Conservation (phyloP, 2,797 vertebrate genomes). For the Neosilurus hyrtlii region DNA sequence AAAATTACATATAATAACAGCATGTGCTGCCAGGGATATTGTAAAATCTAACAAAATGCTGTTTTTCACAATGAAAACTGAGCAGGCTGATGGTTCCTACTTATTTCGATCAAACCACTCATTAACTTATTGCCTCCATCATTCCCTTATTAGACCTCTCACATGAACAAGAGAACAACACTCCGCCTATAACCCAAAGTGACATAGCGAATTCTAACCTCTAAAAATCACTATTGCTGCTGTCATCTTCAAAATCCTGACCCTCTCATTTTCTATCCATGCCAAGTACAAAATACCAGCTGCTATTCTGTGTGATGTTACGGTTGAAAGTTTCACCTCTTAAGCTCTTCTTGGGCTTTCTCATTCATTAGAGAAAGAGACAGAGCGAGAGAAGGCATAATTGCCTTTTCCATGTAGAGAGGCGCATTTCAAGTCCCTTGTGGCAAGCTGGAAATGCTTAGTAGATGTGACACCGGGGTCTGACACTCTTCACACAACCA, state of each 20-base stretch:
- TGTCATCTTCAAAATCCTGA: constrained; percentile 26
- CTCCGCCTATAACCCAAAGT: not conserved
- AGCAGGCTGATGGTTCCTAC: not conserved
- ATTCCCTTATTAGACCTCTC: not conserved
- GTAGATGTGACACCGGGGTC: constrained; percentile 7
- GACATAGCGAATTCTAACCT: constrained; percentile 8
- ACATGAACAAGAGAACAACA: not conserved
- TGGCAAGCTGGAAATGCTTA: constrained; percentile 14
- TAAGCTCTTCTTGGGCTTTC: constrained; percentile 31
- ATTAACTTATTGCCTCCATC: not conserved
- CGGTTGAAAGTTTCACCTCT: constrained; percentile 27
- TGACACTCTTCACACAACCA: constrained; percentile 22
- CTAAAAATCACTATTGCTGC: constrained; percentile 10
- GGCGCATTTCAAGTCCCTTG: constrained; percentile 11
- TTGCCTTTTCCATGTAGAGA: constrained; percentile 38
- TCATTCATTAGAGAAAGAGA: constrained; percentile 31
- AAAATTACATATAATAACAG: not conserved
- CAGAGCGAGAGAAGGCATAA: constrained; percentile 36
- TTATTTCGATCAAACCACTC: not conserved
- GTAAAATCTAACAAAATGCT: not conserved
- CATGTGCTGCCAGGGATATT: not conserved
- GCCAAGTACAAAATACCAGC: constrained; percentile 14
- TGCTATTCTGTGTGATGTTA: constrained; percentile 15
- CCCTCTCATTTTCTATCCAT: constrained; percentile 6
- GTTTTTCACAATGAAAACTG: not conserved